Percentiles rank a stretch among this genome's conserved stretches.
These are phyloP conservation scores for Drosophila monieri DNA, from an alignment of 2,888 invertebrate genomes.

Conservation along the genomic window DNA sequence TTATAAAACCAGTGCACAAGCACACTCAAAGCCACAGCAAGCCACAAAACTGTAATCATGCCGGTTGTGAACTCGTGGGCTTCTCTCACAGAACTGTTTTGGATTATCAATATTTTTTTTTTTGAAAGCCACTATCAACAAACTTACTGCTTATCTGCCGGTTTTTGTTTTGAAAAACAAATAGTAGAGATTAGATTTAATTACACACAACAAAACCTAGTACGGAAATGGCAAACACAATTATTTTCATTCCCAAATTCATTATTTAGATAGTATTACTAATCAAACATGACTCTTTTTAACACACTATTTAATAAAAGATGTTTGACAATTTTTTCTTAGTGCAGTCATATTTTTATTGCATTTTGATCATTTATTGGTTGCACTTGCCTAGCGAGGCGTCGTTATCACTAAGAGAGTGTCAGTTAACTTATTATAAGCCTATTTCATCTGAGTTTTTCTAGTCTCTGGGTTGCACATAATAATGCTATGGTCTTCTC, in stretches of 20 bases:
- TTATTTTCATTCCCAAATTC: background rate
- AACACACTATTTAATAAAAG: too few species aligned
- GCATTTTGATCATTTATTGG: background rate
- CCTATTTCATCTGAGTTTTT: background rate
- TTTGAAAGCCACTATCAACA: background rate
- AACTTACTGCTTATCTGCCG: background rate
- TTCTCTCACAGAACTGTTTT: slow-evolving; percentile 1
- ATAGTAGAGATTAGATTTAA: background rate
- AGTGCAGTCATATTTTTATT: background rate
- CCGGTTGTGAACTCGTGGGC: background rate
- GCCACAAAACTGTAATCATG: slow-evolving; percentile 17
- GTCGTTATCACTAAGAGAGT: background rate
- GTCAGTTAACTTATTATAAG: background rate
- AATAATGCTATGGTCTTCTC: slow-evolving; percentile 25
- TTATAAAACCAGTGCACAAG: slow-evolving; percentile 54
- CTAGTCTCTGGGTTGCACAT: background rate
- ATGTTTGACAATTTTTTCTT: background rate
- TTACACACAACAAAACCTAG: background rate
- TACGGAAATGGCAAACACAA: background rate
- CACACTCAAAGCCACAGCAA: slow-evolving; percentile 34
- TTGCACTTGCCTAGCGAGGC: background rate
- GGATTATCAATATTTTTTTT: background rate
- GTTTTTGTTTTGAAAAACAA: background rate
- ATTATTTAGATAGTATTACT: background rate
- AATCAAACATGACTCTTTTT: too few species aligned